Conservation (phyloP, 1,140 invertebrate species). For the Augochlora pura region DNA sequence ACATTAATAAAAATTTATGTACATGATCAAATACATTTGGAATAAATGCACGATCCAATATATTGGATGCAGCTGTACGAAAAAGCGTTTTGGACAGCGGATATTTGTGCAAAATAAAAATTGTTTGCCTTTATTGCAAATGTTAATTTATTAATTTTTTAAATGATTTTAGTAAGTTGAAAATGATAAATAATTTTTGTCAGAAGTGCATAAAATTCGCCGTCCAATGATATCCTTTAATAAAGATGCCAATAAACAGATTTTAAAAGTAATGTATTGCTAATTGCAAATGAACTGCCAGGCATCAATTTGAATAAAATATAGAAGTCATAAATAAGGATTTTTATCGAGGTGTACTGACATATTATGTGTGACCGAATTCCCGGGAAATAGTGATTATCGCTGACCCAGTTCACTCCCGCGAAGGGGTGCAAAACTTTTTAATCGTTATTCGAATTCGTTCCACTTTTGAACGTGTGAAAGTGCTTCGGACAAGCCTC, state of each 20-base stretch:
- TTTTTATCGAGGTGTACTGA: background rate
- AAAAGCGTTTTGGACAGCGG: too few relatives aligned
- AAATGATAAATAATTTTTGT: too few relatives aligned
- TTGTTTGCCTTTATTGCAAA: too few relatives aligned
- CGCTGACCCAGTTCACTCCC: constrained; percentile 19
- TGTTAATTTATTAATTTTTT: too few relatives aligned
- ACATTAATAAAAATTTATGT: too few relatives aligned
- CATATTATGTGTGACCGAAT: constrained; percentile 26
- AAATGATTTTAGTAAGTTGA: too few relatives aligned
- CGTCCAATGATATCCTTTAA: background rate
- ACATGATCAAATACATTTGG: too few relatives aligned
- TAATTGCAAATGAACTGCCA: background rate
- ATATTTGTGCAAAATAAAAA: too few relatives aligned
- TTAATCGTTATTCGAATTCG: constrained; percentile 43
- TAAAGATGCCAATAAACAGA: background rate
- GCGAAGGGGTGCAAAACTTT: constrained; percentile 10
- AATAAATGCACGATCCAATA: too few relatives aligned
- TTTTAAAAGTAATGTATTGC: background rate
- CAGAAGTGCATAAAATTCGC: too few relatives aligned
- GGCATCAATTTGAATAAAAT: background rate
- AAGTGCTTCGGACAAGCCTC: background rate
- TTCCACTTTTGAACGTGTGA: constrained; percentile 20
- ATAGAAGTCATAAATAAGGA: background rate
- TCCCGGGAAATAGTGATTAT: constrained; percentile 35
- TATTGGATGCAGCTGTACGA: too few relatives aligned